Base-by-base conservation (phyloP, 2,888 invertebrate genomes). In the Cremastobaeus sp. region DNA sequence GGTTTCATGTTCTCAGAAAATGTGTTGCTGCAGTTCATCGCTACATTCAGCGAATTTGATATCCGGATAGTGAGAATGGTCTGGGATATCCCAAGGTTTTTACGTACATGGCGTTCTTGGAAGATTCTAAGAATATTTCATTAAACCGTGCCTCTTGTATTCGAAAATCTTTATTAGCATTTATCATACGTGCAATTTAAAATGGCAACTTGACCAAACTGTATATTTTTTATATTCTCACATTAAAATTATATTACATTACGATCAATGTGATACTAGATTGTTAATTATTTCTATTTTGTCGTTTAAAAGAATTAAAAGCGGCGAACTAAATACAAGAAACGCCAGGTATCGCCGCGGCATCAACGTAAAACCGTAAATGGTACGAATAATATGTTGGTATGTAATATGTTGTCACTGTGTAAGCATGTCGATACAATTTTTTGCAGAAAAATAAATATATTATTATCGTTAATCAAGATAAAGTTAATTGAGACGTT, bases 401-500 rank as follows among this genome's bases (percentile, higher is more conserved):
- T n/a, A n/a, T n/a, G n/a, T n/a, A n/a, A n/a, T n/a, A n/a, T n/a
- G n/a, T n/a, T n/a, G n/a, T n/a, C n/a, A n/a, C n/a, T n/a, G n/a
- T n/a, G n/a, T n/a, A n/a, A n/a, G 28, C 50, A 54, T 54, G 47
- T 55, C 17, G 32, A 39, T 59, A 69, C 14, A 47, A 48, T 47
- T 72, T 72, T 66, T 66, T 72, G 43, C 30, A 3, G 12, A 60
- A 54, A 72, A 59, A 55, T 60, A 72, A 54, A 60, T 55, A n/a
- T n/a, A n/a, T n/a, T n/a, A n/a, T n/a, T n/a, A 72, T 59, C 66
- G 60, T 66, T 66, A 60, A 72, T 72, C 72, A 66, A 55, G 66
- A 72, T 72, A 72, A 66, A 4, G 60, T 60, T 72, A 72, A 72
- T 72, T 72, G 72, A 72, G 66, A 72, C 66, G 60, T 72, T 72